Evolutionary conservation across 2,113 vertebrate genomes (phyloP), one percentile per base, ranked within the genome.

Genomic region (Tychaedon coryphoeus): DNA sequence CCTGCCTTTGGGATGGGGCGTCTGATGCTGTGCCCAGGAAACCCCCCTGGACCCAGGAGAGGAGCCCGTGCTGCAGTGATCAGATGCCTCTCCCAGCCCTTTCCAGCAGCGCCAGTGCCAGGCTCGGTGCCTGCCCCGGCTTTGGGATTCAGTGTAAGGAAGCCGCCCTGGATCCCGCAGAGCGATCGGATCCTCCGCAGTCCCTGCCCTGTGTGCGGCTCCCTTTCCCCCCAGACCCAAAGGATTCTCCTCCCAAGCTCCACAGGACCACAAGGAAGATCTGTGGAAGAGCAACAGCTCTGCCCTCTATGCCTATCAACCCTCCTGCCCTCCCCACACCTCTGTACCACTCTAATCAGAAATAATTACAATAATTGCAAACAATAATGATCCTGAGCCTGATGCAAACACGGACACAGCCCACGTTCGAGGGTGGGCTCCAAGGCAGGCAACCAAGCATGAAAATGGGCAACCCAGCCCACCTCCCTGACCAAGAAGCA

Each of bases 121-220:
- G 54, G 48, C 31, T 60, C 3, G 1, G 50, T 45, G 51, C 72
- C 77, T 0, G 5, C 42, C 20, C 1, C 0, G 0, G 20, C 1
- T 74, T 45, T 26, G 71, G 78, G 57, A 40, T 69, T 57, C 29
- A 18, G 58, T 0, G 3, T 26, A 23, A 17, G 36, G 34, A 72
- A 62, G 4, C 5, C 1, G 0, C 66, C 36, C n/a, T 1, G 9
- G 38, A 18, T 33, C 43, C 57, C 2, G 1, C 15, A 33, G 60
- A 51, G n/a, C 0, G 0, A 22, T 29, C 0, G 1, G 47, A 12
- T 54, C 38, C 61, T 16, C 78, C 0, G 5, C 29, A 5, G 1
- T 25, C 67, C 29, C 47, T 29, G 38, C 50, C 54, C 60, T 5
- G 33, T 0, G 60, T 10, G 57, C 0, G 0, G 33, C n/a, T 86